These are phyloP conservation scores for Anaspis maculata DNA, from an alignment of 2,888 invertebrate species.

Conservation along the genomic window DNA sequence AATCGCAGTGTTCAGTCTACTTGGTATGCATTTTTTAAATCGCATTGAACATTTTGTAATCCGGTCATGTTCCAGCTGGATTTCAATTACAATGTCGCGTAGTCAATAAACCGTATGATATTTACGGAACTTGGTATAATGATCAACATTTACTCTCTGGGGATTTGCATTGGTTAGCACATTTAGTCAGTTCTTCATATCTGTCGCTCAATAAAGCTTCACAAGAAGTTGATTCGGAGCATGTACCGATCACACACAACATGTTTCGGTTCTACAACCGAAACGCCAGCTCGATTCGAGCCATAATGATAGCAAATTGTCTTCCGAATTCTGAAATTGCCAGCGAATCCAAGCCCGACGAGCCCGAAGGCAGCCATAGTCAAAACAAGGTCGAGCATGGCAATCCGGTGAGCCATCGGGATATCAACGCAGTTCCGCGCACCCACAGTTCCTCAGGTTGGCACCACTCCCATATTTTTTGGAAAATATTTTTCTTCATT, in stretches of 20 bases:
- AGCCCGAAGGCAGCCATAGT: constrained; percentile 18
- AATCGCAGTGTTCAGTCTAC: constrained; percentile 75
- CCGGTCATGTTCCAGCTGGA: constrained; percentile 44
- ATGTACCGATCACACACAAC: constrained; percentile 67
- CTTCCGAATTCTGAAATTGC: constrained; percentile 41
- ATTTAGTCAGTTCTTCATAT: constrained; percentile 63
- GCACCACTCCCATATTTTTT: no score
- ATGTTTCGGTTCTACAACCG: constrained; percentile 66
- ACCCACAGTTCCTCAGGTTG: no score
- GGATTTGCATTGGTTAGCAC: constrained; percentile 71
- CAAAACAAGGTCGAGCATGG: constrained; percentile 36
- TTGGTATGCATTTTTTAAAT: constrained; percentile 49
- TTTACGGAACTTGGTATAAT: constrained; percentile 85
- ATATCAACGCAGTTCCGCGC: constrained; percentile 35
- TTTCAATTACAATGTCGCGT: constrained; percentile 62
- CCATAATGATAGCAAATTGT: constrained; percentile 70
- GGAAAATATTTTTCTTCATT: no score
- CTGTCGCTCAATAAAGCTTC: constrained; percentile 77
- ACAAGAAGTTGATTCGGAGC: constrained; percentile 70
- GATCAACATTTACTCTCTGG: constrained; percentile 73
- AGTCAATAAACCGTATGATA: constrained; percentile 76
- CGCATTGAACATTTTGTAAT: background rate
- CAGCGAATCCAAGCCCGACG: constrained; percentile 18
- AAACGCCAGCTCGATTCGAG: constrained; percentile 71
- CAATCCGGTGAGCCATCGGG: constrained; percentile 48